A percentile compares a stretch with the other conserved stretches of the same genome.
phyloP scores from a whole-genome alignment of 2,888 invertebrate species.

The Napeogenes sylphis region DNA sequence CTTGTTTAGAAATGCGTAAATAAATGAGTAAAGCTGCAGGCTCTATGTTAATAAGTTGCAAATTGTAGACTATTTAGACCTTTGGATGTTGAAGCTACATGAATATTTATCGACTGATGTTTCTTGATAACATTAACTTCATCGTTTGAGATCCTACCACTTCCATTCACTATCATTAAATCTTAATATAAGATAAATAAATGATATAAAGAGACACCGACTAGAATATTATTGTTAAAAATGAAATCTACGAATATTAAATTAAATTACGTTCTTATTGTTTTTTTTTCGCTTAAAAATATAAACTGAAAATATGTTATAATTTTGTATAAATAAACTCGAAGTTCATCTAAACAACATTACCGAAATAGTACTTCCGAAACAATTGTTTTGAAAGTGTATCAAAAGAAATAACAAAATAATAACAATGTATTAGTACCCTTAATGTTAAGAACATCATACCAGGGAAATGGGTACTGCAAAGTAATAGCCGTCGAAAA shows the following conservation, averaged over 20 bases:
- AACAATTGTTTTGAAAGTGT: slow-evolving; percentile 22
- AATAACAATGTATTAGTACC: slow-evolving; percentile 25
- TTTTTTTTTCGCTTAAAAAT: no score
- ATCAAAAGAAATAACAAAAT: background rate
- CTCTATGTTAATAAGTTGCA: background rate
- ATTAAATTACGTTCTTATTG: no score
- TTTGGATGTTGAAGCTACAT: slow-evolving; percentile 10
- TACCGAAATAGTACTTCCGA: slow-evolving; percentile 9
- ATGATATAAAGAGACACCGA: background rate
- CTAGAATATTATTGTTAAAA: background rate
- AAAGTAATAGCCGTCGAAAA: slow-evolving; percentile 51
- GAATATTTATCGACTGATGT: slow-evolving; percentile 14
- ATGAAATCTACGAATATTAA: background rate
- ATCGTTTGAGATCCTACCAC: background rate
- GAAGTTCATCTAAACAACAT: background rate
- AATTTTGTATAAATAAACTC: background rate
- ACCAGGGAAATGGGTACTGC: slow-evolving; percentile 27
- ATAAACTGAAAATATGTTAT: background rate
- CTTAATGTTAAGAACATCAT: slow-evolving; percentile 27
- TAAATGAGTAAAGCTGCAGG: slow-evolving; percentile 4
- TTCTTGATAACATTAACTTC: slow-evolving; percentile 11
- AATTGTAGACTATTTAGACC: slow-evolving; percentile 2
- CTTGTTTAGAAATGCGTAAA: slow-evolving; percentile 5
- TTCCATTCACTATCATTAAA: slow-evolving; percentile 7
- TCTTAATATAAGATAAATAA: slow-evolving; percentile 13